Base-by-base conservation (phyloP, 2,888 invertebrate genomes). In the Nineta flava region DNA sequence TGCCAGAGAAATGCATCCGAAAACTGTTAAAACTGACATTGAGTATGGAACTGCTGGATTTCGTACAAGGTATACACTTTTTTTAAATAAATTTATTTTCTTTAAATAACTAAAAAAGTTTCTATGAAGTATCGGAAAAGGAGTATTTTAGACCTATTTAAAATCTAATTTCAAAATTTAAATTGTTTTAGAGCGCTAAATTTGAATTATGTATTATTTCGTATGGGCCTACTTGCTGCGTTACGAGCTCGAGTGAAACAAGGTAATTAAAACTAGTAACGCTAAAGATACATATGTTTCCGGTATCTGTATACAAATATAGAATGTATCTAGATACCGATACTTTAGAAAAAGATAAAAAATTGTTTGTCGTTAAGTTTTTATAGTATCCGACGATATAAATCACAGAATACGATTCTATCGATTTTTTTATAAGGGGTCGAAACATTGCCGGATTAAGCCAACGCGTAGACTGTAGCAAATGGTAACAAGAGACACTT, bases 161-260 rank as follows among this genome's bases (percentile, higher is more conserved):
- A n/a, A 12, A 13, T 4, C 5, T 38, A 2, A 45, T 50, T 17
- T 43, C 1, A 13, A 42, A 51, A 42, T 51, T 56, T 55, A 55
- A 55, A 53, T 60, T 56, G 62, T 75, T 75, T 47, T 69, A 95
- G 95, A 63, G 90, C 90, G 35, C 79, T 77, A 55, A 70, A 81
- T 53, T 70, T 99, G 60, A 86, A 88, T 57, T 92, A 93, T 75
- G 86, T 97, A 17, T 81, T 94, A 68, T 96, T 87, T 66, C 79
- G 97, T 49, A 91, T 96, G 87, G 97, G 96, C 3, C 69, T 96
- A 31, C 70, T 97, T 57, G 93, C 95, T 9, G 88, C 85, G 3
- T 71, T 99, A 26, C 74, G 96, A 48, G 94, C 96, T 10, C 80
- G 87, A 60, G 73, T 73, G 53, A 85, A 83, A 61, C 79, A 81